Percentiles rank a stretch among this genome's conserved stretches.
Evolutionary conservation across 2,797 vertebrate genomes (phyloP).

Genomic region (Lacerta agilis): DNA sequence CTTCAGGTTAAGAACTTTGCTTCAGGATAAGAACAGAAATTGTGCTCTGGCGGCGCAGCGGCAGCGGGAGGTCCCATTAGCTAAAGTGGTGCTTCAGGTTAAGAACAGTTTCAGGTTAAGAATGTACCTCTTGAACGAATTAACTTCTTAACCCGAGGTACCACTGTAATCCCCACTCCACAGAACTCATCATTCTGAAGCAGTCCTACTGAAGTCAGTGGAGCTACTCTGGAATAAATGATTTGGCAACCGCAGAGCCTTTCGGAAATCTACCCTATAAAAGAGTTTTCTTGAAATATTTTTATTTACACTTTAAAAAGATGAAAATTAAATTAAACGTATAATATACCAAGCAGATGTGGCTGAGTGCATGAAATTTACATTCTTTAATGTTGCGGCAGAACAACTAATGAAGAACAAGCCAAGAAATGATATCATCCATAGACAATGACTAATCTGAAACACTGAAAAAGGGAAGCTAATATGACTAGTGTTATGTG

Average conservation of each 20-base stretch:
- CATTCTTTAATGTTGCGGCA: slow-evolving; percentile 61
- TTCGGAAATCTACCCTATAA: slow-evolving; percentile 27
- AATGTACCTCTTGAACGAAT: too few relatives aligned
- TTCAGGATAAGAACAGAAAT: too few relatives aligned
- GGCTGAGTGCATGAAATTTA: slow-evolving; percentile 57
- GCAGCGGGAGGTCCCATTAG: too few relatives aligned
- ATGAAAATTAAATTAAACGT: slow-evolving; percentile 71
- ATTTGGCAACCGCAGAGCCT: not conserved
- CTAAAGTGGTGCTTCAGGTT: too few relatives aligned
- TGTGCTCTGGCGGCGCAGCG: too few relatives aligned
- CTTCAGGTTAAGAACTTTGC: too few relatives aligned
- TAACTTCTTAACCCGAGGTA: too few relatives aligned
- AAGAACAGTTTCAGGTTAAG: too few relatives aligned
- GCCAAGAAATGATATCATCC: slow-evolving; percentile 57
- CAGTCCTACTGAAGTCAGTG: not conserved
- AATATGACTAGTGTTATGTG: slow-evolving; percentile 57
- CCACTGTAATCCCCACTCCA: too few relatives aligned
- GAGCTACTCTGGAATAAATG: not conserved
- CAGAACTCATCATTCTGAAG: slow-evolving; percentile 2
- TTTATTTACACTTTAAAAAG: slow-evolving; percentile 66
- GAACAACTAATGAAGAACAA: slow-evolving; percentile 52
- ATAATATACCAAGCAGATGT: slow-evolving; percentile 66
- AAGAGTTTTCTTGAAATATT: slow-evolving; percentile 71
- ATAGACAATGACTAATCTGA: slow-evolving; percentile 59
- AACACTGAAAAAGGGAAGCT: slow-evolving; percentile 58